Evolutionary conservation across 2,113 vertebrate species (phyloP).

Genomic region (Seriola dumerili): DNA sequence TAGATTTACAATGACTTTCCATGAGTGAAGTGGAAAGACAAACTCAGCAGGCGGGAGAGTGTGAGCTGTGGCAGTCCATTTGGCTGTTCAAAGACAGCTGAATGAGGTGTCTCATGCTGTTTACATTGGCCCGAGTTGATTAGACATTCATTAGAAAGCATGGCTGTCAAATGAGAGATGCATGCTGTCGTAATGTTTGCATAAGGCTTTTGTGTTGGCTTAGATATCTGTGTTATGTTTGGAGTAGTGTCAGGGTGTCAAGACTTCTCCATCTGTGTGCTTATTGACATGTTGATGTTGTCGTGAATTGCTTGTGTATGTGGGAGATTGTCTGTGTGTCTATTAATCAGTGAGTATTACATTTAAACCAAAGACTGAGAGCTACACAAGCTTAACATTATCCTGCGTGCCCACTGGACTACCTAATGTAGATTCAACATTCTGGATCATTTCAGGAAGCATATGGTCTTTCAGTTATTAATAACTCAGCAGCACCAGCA

Average conservation of each 20-base stretch:
- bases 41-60: conserved; percentile 3
- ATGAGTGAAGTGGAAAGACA: conserved; percentile 1
- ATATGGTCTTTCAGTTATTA: conserved; percentile 57
- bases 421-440: conserved; percentile 32
- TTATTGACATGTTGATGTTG: conserved; percentile 34
- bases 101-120: conserved; percentile 45
- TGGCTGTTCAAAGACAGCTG: conserved; percentile 40
- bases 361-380: conserved; percentile 23
- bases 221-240: conserved; percentile 41
- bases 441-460: conserved; percentile 49
- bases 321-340: conserved; percentile 9
- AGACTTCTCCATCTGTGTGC: conserved; percentile 46
- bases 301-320: conserved; percentile 15
- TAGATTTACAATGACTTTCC: conserved; percentile 8
- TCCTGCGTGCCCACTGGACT: conserved; percentile 14
- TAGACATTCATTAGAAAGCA: conserved; percentile 41
- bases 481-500: conserved; percentile 58
- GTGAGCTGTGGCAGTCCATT: conserved; percentile 34
- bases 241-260: conserved; percentile 20
- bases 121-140: conserved; percentile 18
- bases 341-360: conserved; percentile 11
- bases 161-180: conserved; percentile 11
- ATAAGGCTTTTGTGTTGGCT: conserved; percentile 16
- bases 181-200: conserved; percentile 25
- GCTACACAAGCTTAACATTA: conserved; percentile 26